Evolutionary conservation across 2,888 invertebrate species (phyloP).

Genomic region (Protodeltote pygarga): DNA sequence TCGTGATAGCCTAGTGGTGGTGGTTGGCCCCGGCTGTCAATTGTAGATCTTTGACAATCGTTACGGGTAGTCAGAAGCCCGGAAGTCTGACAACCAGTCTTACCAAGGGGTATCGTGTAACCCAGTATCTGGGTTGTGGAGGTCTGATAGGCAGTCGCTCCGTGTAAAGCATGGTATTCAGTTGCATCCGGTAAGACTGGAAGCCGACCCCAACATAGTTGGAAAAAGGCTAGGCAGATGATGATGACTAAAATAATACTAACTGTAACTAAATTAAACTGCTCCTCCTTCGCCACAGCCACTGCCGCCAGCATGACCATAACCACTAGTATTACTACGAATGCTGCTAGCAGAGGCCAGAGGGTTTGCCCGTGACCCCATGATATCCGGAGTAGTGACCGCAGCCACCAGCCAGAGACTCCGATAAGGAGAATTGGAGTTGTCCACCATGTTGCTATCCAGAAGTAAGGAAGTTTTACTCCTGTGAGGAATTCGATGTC

Average conservation of each 20-base stretch:
- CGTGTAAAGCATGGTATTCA: too few relatives aligned
- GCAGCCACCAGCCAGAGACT: slow-evolving; percentile 78
- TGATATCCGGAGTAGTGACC: slow-evolving; percentile 61
- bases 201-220: too few relatives aligned
- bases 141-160: too few relatives aligned
- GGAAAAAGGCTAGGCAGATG: too few relatives aligned
- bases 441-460: slow-evolving; percentile 75
- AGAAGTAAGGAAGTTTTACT: slow-evolving; percentile 68
- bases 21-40: too few relatives aligned
- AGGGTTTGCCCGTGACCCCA: slow-evolving; percentile 63
- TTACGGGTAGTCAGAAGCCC: too few relatives aligned
- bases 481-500: slow-evolving; percentile 81
- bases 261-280: slow-evolving; percentile 78
- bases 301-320: slow-evolving; percentile 75
- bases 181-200: too few relatives aligned
- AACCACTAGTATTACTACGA: slow-evolving; percentile 67
- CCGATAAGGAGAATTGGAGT: slow-evolving; percentile 71
- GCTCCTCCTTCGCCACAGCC: slow-evolving; percentile 80
- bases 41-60: too few relatives aligned
- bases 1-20: too few relatives aligned
- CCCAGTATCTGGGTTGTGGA: too few relatives aligned
- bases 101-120: too few relatives aligned
- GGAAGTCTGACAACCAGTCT: too few relatives aligned
- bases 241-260: slow-evolving; percentile 43
- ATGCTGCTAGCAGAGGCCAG: slow-evolving; percentile 74